Percentiles rank a stretch among this genome's conserved stretches.
Conservation (phyloP, 2,797 vertebrate genomes). For the Salarias fasciatus region DNA sequence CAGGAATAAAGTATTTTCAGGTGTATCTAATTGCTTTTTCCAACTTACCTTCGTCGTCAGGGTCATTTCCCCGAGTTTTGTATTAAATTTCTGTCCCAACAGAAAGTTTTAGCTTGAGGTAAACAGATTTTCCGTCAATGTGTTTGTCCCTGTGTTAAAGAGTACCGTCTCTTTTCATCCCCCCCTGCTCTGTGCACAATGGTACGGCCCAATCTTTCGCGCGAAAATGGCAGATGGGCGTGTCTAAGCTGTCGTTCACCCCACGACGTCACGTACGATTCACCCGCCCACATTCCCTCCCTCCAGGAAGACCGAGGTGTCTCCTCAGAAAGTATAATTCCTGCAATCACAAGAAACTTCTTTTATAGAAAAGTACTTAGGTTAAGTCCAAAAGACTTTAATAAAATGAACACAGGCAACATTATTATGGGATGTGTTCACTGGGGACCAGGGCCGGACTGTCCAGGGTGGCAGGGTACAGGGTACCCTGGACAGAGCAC, state of each 20-base stretch:
- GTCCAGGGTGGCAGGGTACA: too few species aligned
- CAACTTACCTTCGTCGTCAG: slow-evolving; percentile 61
- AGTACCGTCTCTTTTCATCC: fast-evolving
- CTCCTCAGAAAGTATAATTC: too few species aligned
- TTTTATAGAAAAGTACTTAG: not conserved
- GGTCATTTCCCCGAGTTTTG: slow-evolving; percentile 49
- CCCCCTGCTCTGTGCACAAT: slow-evolving; percentile 33
- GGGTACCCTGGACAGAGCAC: too few species aligned
- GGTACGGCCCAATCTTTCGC: slow-evolving; percentile 75
- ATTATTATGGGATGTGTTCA: too few species aligned
- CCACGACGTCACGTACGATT: too few species aligned
- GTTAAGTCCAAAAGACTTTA: fast-evolving
- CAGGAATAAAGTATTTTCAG: too few species aligned
- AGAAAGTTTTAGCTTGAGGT: not conserved
- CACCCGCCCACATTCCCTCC: not conserved
- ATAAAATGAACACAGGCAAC: slow-evolving; percentile 34
- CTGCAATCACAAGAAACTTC: too few species aligned
- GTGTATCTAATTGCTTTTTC: too few species aligned
- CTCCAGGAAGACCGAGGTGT: too few species aligned
- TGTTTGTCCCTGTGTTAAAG: fast-evolving
- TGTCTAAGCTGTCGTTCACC: not conserved
- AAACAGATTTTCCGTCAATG: fast-evolving
- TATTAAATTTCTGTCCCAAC: not conserved
- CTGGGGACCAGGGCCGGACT: too few species aligned
- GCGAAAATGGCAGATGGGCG: slow-evolving; percentile 72